phyloP scores from a whole-genome alignment of 1,140 invertebrate genomes.

The Gonioctena quinquepunctata region DNA sequence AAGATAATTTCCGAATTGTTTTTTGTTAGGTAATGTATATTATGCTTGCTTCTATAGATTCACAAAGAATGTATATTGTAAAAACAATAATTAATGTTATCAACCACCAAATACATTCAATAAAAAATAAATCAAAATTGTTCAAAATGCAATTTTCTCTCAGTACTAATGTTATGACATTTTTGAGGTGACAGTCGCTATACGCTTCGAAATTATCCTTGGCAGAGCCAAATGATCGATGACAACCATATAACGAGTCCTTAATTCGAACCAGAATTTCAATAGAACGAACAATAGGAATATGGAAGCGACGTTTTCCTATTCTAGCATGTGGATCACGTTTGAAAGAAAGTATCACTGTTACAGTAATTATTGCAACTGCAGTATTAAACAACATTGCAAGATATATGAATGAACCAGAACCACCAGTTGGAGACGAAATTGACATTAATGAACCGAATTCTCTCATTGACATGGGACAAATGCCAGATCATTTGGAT shows the following conservation, averaged over 20 bases:
- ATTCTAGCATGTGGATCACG: slow-evolving; percentile 1
- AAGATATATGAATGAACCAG: not conserved
- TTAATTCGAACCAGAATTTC: slow-evolving; percentile 12
- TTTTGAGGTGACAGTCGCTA: slow-evolving; percentile 24
- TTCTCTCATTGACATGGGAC: not conserved
- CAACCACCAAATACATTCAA: no score
- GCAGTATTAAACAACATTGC: slow-evolving; percentile 2
- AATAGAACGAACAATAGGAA: slow-evolving; percentile 12
- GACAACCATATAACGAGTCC: slow-evolving; percentile 3
- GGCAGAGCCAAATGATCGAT: not conserved
- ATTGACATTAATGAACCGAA: not conserved
- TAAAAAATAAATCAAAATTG: no score
- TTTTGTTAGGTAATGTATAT: no score
- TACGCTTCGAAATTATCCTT: slow-evolving; percentile 7
- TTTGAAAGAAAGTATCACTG: not conserved
- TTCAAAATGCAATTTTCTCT: no score
- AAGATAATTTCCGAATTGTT: no score
- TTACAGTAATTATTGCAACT: not conserved
- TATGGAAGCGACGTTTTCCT: no score
- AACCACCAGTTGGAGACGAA: not conserved
- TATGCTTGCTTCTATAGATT: no score
- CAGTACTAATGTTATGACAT: no score
- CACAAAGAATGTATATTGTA: no score
- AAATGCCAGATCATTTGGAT: no score
- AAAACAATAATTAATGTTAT: no score